Conservation (phyloP, 2,113 vertebrate genomes). For the Dasyurus viverrinus region DNA sequence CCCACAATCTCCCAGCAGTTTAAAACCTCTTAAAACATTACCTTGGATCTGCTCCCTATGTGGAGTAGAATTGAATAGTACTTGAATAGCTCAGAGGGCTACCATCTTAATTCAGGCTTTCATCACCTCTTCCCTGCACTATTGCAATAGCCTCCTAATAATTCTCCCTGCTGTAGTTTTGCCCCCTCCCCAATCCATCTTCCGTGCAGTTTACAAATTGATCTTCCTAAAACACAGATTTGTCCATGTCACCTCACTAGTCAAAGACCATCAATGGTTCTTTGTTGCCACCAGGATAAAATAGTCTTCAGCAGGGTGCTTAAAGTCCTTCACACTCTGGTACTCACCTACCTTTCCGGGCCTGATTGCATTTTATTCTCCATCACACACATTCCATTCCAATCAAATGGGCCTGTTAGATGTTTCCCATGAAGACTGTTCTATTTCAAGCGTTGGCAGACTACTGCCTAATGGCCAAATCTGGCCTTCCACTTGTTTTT, state of each 20-base stretch:
- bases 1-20: constrained; percentile 75
- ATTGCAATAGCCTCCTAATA: neutral
- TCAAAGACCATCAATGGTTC: neutral
- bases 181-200: neutral
- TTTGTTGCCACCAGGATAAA: neutral
- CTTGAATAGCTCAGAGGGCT: neutral
- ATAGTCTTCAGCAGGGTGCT: neutral
- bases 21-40: constrained; percentile 73
- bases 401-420: neutral
- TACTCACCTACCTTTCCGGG: neutral
- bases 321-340: neutral
- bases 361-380: neutral
- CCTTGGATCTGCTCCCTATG: constrained; percentile 59
- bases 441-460: neutral
- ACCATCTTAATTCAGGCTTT: neutral
- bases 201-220: neutral
- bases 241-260: neutral
- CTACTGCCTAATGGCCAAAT: neutral
- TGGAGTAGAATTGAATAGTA: constrained; percentile 36
- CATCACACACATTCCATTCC: neutral
- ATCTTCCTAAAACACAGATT: neutral
- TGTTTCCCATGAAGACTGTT: neutral
- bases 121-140: neutral
- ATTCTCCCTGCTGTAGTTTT: neutral
- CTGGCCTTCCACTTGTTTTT: neutral